phyloP scores from a whole-genome alignment of 2,888 invertebrate species.

The Blomia tropicalis region DNA sequence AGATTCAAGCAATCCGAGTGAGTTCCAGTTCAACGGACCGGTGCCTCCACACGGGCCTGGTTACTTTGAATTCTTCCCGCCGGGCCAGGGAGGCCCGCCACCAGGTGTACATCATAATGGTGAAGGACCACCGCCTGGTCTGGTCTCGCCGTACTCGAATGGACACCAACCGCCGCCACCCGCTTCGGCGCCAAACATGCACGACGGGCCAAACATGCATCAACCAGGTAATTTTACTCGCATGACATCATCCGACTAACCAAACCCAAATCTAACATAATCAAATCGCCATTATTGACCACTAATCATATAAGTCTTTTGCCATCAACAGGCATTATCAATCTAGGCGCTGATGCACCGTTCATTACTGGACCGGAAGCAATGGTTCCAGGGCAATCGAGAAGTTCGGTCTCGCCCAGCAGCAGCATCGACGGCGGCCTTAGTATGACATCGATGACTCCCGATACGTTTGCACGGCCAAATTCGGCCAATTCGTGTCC shows the following conservation, averaged over 20 bases:
- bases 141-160: not conserved
- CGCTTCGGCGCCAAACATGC: conserved; percentile 15
- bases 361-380: conserved; percentile 18
- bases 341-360: conserved; percentile 22
- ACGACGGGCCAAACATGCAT: conserved; percentile 9
- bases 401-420: not conserved
- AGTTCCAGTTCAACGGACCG: conserved; percentile 28
- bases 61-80: conserved; percentile 65
- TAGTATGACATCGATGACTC: conserved; percentile 17
- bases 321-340: conserved; percentile 7
- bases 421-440: conserved; percentile 9
- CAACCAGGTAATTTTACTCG: conserved; percentile 15
- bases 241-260: no score
- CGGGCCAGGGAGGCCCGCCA: conserved; percentile 38
- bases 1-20: conserved; percentile 32
- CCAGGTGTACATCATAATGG: conserved; percentile 17
- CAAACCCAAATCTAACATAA: not conserved
- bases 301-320: not conserved
- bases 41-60: conserved; percentile 28
- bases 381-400: conserved; percentile 1
- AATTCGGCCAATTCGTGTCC: not conserved
- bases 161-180: conserved; percentile 3
- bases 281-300: not conserved
- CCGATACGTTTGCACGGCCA: conserved; percentile 18
- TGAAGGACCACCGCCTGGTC: conserved; percentile 14